A percentile compares a stretch with the other conserved stretches of the same genome.
Evolutionary conservation across 2,797 vertebrate genomes (phyloP).

Genomic region (Sarcoramphus papa): DNA sequence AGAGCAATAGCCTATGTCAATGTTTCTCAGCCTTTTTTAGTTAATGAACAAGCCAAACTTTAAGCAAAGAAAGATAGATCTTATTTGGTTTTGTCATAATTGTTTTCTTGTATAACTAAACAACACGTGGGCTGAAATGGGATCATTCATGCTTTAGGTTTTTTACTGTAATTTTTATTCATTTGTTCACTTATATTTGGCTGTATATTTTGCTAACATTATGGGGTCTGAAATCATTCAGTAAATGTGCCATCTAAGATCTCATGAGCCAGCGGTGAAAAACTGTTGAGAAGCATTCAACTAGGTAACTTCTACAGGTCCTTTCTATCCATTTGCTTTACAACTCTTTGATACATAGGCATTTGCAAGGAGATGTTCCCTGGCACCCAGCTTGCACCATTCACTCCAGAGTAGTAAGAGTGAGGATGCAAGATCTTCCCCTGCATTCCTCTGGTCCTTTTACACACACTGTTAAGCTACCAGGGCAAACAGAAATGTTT

Average conservation of each 20-base stretch:
- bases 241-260: not conserved
- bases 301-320: not conserved
- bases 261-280: not conserved
- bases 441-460: not conserved
- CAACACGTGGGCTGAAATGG: not conserved
- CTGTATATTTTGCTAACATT: not conserved
- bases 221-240: not conserved
- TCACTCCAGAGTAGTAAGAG: not conserved
- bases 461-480: not conserved
- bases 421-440: not conserved
- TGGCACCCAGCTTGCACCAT: not conserved
- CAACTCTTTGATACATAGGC: fast-evolving
- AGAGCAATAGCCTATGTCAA: not conserved
- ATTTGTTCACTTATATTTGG: not conserved
- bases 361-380: not conserved
- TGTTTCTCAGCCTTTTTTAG: not conserved
- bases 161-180: not conserved
- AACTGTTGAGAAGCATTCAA: not conserved
- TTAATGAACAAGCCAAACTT: not conserved
- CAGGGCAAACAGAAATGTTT: not conserved
- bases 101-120: not conserved
- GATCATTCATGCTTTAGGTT: not conserved
- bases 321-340: not conserved
- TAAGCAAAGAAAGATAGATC: not conserved
- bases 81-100: not conserved